Conservation (phyloP, 2,797 vertebrate genomes). For the Ctenochaetus hawaiiensis region DNA sequence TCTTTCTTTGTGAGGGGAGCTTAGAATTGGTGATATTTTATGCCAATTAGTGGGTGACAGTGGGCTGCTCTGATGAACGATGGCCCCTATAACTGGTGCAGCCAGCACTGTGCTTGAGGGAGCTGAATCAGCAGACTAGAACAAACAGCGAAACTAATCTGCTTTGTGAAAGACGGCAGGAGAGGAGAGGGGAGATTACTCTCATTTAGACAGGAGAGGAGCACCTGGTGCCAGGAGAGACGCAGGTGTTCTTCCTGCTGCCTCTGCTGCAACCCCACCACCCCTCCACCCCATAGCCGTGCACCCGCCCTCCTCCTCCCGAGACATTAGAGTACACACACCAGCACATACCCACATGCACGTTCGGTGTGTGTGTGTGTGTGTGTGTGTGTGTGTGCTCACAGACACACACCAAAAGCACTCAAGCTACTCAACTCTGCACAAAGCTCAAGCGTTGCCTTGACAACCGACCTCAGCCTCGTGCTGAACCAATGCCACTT, state of each 20-base stretch:
- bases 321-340: constrained; percentile 66
- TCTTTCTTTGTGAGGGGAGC: constrained; percentile 76
- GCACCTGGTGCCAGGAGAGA: constrained; percentile 85
- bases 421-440: constrained; percentile 60
- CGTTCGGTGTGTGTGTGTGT: neutral
- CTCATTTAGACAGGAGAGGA: constrained; percentile 84
- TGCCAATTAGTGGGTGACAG: constrained; percentile 88
- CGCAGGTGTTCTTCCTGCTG: constrained; percentile 84
- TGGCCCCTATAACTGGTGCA: constrained; percentile 79
- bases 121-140: constrained; percentile 84
- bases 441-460: constrained; percentile 77
- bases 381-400: neutral
- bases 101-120: constrained; percentile 81
- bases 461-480: constrained; percentile 79
- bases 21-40: constrained; percentile 88
- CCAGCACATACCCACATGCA: constrained; percentile 54
- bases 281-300: constrained; percentile 69
- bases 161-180: constrained; percentile 83
- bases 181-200: constrained; percentile 81
- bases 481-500: constrained; percentile 77
- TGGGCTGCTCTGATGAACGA: constrained; percentile 81
- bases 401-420: constrained; percentile 41
- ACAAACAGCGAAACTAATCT: constrained; percentile 83
- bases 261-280: constrained; percentile 67
- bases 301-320: constrained; percentile 48